Base-by-base conservation (phyloP, 2,888 invertebrate genomes). In the Odontocolon sp. region DNA sequence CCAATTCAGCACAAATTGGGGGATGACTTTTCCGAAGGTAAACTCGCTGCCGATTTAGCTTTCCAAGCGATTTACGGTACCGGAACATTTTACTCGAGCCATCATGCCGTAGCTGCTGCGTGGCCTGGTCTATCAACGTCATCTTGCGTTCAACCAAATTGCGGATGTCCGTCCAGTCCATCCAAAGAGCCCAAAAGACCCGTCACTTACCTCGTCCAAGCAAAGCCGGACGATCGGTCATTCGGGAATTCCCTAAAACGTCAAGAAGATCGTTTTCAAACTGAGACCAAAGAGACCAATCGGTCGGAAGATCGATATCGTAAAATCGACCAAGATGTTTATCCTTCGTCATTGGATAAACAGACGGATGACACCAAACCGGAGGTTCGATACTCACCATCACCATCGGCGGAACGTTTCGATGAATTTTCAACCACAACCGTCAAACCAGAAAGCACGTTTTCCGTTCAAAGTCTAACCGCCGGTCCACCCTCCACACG, bases 1-100 rank as follows among this genome's bases (percentile, higher is more conserved):
- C 95, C 94, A 0, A 93, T 95, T 8, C 90, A 90, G 67, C 90
- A 90, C 83, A 90, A 92, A 69, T 88, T 92, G 61, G 90, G 93
- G 86, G 91, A 94, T 88, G 92, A 90, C 91, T 83, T 92, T 91
- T 82, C 82, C 80, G 84, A 87, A 4, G 85, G 89, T 8, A 89
- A 95, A 86, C 88, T 95, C 64, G 94, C 95, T 0, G 94, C 95
- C 0, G 95, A 95, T 87, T 87, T 95, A 57, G 95, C 95, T 0
- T 92, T 95, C n/a, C 82, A 87, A 75, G 91, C 91, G 75, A 92
- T 95, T 78, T 93, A 93, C 87, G 92, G 92, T 52, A 91, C 90
- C 76, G 92, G 92, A 61, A 92, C 92, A 8, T 89, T 93, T 70
- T 93, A 93, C 83, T 91, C 92, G 5, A 82, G 85, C 40, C 86